phyloP scores from a whole-genome alignment of 2,113 vertebrate species.

The Phalacrocorax carbo region DNA sequence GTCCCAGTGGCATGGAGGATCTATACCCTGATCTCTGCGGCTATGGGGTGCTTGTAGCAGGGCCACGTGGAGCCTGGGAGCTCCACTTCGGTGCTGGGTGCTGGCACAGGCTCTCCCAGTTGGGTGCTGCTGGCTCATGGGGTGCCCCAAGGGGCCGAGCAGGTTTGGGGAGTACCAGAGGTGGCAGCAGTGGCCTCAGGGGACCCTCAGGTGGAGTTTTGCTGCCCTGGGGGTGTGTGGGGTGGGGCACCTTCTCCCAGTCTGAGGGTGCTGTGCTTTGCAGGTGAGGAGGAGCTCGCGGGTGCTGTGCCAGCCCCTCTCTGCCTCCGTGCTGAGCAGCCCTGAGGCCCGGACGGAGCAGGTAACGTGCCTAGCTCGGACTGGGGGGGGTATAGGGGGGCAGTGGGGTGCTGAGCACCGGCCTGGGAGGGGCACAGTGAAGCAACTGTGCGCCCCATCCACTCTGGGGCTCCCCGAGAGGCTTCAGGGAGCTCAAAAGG shows the following conservation, averaged over 20 bases:
- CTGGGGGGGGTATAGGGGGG: background rate
- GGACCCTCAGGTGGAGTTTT: rapidly evolving
- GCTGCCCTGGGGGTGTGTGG: rapidly evolving
- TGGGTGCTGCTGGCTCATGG: background rate
- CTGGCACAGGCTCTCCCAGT: background rate
- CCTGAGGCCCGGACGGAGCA: conserved; percentile 40
- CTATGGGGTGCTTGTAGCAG: rapidly evolving
- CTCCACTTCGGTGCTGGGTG: rapidly evolving
- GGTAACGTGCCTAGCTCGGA: background rate
- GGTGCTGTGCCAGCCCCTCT: conserved; percentile 67
- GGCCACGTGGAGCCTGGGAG: rapidly evolving
- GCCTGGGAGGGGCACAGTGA: background rate
- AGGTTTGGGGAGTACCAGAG: rapidly evolving
- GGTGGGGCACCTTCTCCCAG: rapidly evolving
- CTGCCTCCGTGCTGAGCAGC: conserved; percentile 48
- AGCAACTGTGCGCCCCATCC: too few relatives aligned
- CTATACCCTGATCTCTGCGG: rapidly evolving
- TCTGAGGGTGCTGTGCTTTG: background rate
- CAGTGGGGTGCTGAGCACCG: background rate
- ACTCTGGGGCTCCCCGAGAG: background rate
- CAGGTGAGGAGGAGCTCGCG: conserved; percentile 69
- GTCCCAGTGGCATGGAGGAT: background rate
- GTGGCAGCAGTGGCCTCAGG: background rate
- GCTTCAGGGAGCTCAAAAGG: rapidly evolving
- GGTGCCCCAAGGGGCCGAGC: background rate